These are phyloP conservation scores for Cariama cristata DNA, from an alignment of 2,113 vertebrate species.

Conservation along the genomic window DNA sequence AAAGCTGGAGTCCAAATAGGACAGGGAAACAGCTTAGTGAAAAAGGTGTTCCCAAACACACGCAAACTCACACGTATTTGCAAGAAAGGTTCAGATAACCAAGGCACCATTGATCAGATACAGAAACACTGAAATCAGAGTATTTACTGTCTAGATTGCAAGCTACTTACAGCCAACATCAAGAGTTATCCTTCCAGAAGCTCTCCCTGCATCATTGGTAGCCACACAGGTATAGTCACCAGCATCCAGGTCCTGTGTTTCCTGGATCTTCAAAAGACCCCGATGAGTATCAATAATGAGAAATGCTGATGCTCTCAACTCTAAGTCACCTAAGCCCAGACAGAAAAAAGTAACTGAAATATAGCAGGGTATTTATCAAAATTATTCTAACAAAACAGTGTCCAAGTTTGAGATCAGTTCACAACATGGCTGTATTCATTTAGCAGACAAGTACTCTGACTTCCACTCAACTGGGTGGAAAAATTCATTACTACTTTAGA, in stretches of 20 bases:
- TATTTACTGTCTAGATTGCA: neutral
- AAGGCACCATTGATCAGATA: neutral
- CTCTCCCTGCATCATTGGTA: slow-evolving; percentile 87
- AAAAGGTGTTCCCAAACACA: neutral
- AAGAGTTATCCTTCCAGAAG: slow-evolving; percentile 86
- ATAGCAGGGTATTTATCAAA: neutral
- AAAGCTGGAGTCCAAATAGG: neutral
- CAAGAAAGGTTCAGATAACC: neutral
- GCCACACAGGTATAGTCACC: slow-evolving; percentile 93
- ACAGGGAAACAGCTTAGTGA: neutral
- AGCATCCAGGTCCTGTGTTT: slow-evolving; percentile 86
- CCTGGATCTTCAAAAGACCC: slow-evolving; percentile 87
- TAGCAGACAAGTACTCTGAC: neutral
- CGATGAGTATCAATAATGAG: slow-evolving; percentile 77
- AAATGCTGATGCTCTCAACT: slow-evolving; percentile 82
- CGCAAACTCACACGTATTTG: rapidly evolving
- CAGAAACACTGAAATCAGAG: neutral
- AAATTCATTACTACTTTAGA: neutral
- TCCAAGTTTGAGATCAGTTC: neutral
- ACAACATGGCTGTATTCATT: neutral
- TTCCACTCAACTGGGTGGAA: neutral
- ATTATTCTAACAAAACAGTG: neutral
- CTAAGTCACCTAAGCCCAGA: slow-evolving; percentile 82
- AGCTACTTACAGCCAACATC: slow-evolving; percentile 91
- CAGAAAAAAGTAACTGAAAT: neutral